phyloP scores from a whole-genome alignment of 1,140 invertebrate genomes.

The Pachypsylla venusta region DNA sequence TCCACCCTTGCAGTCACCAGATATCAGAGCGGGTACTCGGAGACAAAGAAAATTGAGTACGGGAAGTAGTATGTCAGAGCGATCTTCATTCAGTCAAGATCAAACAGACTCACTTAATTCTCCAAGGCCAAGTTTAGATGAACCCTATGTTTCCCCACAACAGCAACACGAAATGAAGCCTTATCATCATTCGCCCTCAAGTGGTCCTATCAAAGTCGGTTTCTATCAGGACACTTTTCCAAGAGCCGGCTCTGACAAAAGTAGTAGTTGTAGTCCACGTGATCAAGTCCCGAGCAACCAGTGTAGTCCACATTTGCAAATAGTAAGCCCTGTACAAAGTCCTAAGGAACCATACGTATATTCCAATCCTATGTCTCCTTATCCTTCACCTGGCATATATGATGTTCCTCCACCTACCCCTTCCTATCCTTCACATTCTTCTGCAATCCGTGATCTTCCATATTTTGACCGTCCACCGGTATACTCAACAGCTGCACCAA shows the following conservation, averaged over 20 bases:
- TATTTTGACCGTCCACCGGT: not conserved
- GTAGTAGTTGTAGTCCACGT: slow-evolving; percentile 32
- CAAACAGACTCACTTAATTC: slow-evolving; percentile 39
- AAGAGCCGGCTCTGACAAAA: slow-evolving; percentile 54
- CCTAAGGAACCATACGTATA: slow-evolving; percentile 20
- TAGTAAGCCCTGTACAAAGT: slow-evolving; percentile 12
- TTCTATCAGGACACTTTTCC: slow-evolving; percentile 63
- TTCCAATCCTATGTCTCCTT: slow-evolving; percentile 19
- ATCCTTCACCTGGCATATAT: slow-evolving; percentile 11
- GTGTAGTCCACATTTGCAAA: slow-evolving; percentile 12
- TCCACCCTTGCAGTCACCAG: slow-evolving; percentile 29
- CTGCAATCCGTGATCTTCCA: slow-evolving; percentile 14
- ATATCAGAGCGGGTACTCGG: slow-evolving; percentile 27
- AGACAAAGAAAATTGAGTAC: slow-evolving; percentile 48
- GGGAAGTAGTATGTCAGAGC: slow-evolving; percentile 53
- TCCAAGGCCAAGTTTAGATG: slow-evolving; percentile 43
- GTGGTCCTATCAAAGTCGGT: slow-evolving; percentile 54
- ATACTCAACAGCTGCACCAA: not conserved
- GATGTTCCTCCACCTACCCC: slow-evolving; percentile 13
- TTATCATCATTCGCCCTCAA: slow-evolving; percentile 45
- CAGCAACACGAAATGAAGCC: slow-evolving; percentile 43
- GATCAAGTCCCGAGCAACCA: slow-evolving; percentile 20
- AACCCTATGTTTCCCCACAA: slow-evolving; percentile 46
- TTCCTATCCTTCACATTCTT: slow-evolving; percentile 14
- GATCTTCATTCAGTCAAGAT: slow-evolving; percentile 58